These are phyloP conservation scores for Meloidogyne exigua DNA, from an alignment of 1,140 invertebrate species.

Conservation along the genomic window DNA sequence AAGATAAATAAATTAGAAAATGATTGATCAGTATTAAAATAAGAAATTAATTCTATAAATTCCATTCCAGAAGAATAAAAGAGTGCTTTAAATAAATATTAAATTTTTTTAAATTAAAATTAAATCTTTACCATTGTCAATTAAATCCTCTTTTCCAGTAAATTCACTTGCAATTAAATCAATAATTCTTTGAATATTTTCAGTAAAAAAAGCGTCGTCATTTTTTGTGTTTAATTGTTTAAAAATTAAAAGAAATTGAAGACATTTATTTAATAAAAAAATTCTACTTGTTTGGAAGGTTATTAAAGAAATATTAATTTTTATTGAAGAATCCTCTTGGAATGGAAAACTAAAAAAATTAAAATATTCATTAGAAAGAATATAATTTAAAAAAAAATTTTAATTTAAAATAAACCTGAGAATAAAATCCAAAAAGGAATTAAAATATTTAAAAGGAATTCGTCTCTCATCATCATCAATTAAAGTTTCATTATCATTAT, in stretches of 20 bases:
- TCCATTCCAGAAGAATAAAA: background rate
- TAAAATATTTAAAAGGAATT: conserved; percentile 5
- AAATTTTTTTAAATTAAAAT: background rate
- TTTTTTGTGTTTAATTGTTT: background rate
- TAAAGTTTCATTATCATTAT: background rate
- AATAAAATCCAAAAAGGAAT: background rate
- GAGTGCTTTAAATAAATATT: background rate
- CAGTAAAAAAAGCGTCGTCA: background rate
- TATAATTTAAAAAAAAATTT: background rate
- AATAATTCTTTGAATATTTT: background rate
- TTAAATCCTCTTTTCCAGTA: background rate
- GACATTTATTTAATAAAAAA: conserved; percentile 6
- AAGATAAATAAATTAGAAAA: background rate
- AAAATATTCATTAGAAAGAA: background rate
- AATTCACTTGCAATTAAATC: background rate
- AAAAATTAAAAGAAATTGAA: background rate
- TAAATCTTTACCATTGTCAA: background rate
- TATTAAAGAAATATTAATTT: background rate
- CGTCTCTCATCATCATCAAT: background rate
- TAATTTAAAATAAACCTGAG: background rate
- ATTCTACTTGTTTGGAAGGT: background rate
- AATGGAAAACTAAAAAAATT: conserved; percentile 5
- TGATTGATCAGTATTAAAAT: background rate
- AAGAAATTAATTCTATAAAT: conserved; percentile 2
- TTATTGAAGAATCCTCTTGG: background rate